These are phyloP conservation scores for Loris lydekkerianus DNA, from an alignment of 2,797 vertebrate species.

Conservation along the genomic window DNA sequence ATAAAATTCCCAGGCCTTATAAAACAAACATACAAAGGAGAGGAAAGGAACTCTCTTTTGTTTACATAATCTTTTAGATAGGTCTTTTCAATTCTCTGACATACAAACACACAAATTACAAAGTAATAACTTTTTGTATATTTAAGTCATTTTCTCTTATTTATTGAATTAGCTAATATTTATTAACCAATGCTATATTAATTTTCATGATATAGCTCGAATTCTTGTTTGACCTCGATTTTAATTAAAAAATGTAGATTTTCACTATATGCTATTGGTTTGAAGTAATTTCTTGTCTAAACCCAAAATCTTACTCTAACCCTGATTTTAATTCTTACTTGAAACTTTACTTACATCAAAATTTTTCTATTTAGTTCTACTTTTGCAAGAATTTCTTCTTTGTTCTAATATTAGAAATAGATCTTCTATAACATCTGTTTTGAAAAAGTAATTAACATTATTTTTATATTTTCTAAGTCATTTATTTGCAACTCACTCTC, in stretches of 20 bases:
- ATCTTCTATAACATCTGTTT: background rate
- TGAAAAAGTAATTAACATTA: background rate
- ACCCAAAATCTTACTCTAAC: background rate
- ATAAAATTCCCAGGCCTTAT: background rate
- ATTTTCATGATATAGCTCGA: background rate
- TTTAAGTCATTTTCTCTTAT: background rate
- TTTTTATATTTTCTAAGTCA: conserved; percentile 14
- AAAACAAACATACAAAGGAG: background rate
- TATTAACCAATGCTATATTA: background rate
- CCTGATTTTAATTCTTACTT: background rate
- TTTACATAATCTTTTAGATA: background rate
- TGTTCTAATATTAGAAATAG: background rate
- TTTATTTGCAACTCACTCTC: background rate
- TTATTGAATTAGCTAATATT: background rate
- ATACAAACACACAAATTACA: background rate
- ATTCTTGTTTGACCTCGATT: background rate
- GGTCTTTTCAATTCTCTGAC: background rate
- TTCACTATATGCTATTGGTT: background rate
- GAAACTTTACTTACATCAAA: background rate
- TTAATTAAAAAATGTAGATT: background rate
- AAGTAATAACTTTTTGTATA: conserved; percentile 11
- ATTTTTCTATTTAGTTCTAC: background rate
- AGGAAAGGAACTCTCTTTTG: background rate
- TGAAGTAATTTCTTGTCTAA: background rate
- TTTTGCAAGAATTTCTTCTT: background rate